phyloP scores from a whole-genome alignment of 2,888 invertebrate genomes.

The Troides helena region DNA sequence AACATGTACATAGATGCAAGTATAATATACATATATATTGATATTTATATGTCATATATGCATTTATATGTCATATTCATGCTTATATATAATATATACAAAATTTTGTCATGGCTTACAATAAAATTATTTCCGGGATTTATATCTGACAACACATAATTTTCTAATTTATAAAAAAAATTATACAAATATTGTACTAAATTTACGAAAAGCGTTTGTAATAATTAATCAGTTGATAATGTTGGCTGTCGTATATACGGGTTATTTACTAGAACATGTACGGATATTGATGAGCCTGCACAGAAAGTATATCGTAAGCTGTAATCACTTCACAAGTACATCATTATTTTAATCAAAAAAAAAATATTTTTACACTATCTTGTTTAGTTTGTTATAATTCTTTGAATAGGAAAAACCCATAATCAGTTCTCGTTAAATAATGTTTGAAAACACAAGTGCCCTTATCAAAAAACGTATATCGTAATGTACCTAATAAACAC shows the following conservation, averaged over 20 bases:
- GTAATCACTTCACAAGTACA: background rate
- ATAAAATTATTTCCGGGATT: no score
- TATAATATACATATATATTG: no score
- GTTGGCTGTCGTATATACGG: conserved; percentile 3
- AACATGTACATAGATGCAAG: no score
- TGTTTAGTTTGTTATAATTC: background rate
- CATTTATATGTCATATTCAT: no score
- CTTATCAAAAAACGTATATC: conserved; percentile 5
- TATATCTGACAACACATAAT: background rate
- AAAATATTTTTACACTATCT: background rate
- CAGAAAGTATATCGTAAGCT: background rate
- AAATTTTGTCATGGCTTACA: no score
- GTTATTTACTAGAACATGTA: background rate
- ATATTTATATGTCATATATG: no score
- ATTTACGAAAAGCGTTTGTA: background rate
- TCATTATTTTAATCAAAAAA: background rate
- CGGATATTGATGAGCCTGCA: background rate
- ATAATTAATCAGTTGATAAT: conserved; percentile 3
- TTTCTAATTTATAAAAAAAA: background rate
- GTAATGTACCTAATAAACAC: no score
- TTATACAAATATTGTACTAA: background rate
- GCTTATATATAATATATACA: no score
- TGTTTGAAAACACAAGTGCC: background rate
- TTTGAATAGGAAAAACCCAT: conserved; percentile 16
- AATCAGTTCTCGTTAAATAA: conserved; percentile 12